Evolutionary conservation across 1,140 invertebrate species (phyloP).

Genomic region (Stenopsyche tienmushanensis): DNA sequence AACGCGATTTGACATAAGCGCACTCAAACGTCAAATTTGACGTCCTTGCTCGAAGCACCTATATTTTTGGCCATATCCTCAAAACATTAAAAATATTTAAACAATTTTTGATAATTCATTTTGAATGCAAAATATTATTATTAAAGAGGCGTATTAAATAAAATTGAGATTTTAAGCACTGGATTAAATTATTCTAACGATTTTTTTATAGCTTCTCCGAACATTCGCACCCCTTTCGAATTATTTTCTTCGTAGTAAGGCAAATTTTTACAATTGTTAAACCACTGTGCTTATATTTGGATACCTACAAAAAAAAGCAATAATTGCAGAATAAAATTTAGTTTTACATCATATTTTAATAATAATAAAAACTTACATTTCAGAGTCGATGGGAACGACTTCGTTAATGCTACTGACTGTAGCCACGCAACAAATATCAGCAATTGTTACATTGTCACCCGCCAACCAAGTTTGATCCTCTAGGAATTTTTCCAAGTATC

Average conservation of each 20-base stretch:
- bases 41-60: too few relatives aligned
- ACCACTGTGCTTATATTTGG: constrained; percentile 45
- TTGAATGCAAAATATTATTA: too few relatives aligned
- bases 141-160: too few relatives aligned
- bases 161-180: too few relatives aligned
- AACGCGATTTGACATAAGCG: too few relatives aligned
- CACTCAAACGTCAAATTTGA: too few relatives aligned
- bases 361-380: constrained; percentile 9
- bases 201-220: constrained; percentile 43
- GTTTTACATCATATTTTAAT: not conserved
- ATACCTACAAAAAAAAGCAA: constrained; percentile 33
- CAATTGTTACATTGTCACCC: constrained; percentile 45
- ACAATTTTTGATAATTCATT: too few relatives aligned
- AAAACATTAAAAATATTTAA: too few relatives aligned
- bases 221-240: constrained; percentile 43
- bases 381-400: constrained; percentile 43
- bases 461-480: constrained; percentile 47
- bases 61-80: too few relatives aligned
- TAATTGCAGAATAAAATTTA: not conserved
- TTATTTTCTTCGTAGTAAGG: constrained; percentile 45
- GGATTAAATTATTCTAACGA: not conserved
- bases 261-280: constrained; percentile 43
- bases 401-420: constrained; percentile 45
- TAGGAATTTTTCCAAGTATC: constrained; percentile 48
- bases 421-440: constrained; percentile 45